phyloP scores from a whole-genome alignment of 2,113 vertebrate genomes.

The Eptesicus fuscus region DNA sequence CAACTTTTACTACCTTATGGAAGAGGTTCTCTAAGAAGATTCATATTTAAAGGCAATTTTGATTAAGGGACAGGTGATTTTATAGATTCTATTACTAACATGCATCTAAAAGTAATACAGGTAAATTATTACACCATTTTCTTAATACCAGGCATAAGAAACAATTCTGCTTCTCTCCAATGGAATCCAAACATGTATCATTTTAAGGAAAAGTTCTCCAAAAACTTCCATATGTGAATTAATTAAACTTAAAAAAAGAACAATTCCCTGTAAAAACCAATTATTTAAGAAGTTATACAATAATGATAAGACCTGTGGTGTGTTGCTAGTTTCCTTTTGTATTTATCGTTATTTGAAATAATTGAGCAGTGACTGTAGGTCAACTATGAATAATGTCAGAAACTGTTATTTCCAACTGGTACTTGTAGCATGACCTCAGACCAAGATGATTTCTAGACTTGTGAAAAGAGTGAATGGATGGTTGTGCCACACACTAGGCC shows the following conservation, averaged over 20 bases:
- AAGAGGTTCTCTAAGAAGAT: not conserved
- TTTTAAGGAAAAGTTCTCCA: not conserved
- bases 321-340: not conserved
- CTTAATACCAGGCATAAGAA: slow-evolving; percentile 13
- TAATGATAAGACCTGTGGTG: not conserved
- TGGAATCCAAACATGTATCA: not conserved
- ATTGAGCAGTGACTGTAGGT: not conserved
- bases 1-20: not conserved
- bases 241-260: not conserved
- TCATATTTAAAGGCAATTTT: not conserved
- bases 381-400: not conserved
- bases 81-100: not conserved
- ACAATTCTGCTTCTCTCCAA: not conserved
- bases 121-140: not conserved
- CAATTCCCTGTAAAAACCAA: not conserved
- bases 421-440: not conserved
- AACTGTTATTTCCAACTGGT: not conserved
- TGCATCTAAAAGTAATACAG: not conserved
- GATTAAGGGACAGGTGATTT: not conserved
- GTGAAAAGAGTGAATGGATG: not conserved
- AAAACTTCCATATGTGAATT: not conserved
- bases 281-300: not conserved
- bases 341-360: not conserved
- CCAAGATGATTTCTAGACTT: fast-evolving
- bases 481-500: too few relatives aligned